These are phyloP conservation scores for Drosophila paucipuncta DNA, from an alignment of 2,888 invertebrate species.

Conservation along the genomic window DNA sequence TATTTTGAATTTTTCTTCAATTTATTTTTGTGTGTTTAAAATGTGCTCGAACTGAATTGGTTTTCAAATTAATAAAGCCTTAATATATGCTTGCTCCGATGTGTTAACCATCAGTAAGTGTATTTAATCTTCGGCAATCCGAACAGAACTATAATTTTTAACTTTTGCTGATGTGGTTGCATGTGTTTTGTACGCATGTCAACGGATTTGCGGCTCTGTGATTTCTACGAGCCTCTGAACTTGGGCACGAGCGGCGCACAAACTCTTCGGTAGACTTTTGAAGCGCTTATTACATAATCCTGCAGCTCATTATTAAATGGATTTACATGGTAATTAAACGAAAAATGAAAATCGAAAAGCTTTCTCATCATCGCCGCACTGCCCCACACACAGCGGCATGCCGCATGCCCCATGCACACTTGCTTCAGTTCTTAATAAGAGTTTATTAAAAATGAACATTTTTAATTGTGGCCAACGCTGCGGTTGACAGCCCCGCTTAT, in stretches of 20 bases:
- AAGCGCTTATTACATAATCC: conserved; percentile 60
- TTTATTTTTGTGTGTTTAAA: neutral
- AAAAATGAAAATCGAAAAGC: conserved; percentile 36
- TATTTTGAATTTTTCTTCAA: no score
- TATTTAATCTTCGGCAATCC: neutral
- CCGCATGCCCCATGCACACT: neutral
- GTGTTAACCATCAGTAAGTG: neutral
- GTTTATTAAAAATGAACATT: conserved; percentile 56
- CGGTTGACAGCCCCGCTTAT: conserved; percentile 18
- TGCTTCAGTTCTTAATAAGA: conserved; percentile 40
- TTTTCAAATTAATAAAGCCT: neutral
- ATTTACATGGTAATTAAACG: conserved; percentile 57
- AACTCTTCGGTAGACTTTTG: conserved; percentile 29
- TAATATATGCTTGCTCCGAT: neutral
- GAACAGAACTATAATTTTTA: neutral
- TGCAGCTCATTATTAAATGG: conserved; percentile 67
- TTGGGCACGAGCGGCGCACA: conserved; percentile 16
- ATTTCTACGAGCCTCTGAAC: conserved; percentile 52
- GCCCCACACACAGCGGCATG: neutral
- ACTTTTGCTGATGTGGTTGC: conserved; percentile 3
- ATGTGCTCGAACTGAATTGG: neutral
- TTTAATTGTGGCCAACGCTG: conserved; percentile 52
- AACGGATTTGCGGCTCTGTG: conserved; percentile 55
- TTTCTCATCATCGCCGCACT: conserved; percentile 33
- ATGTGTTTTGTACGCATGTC: conserved; percentile 29